Base-by-base conservation (phyloP, 2,888 invertebrate species). In the Dasysyrphus tricinctus region DNA sequence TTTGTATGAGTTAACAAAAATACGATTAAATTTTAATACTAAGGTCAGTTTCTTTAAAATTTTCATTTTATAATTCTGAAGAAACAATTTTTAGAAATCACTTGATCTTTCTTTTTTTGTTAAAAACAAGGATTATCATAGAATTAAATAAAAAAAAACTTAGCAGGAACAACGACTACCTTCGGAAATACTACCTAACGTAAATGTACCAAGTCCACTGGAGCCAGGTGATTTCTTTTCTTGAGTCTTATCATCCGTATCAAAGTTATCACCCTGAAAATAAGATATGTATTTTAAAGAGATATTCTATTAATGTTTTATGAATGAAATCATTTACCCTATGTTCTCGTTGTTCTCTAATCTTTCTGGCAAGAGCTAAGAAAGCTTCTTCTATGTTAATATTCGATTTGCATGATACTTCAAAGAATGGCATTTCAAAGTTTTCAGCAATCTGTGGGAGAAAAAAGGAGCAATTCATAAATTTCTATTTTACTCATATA, bases 351-450 rank as follows among this genome's bases (percentile, higher is more conserved):
- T 96, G 96, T 93, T 97, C 97, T 81, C 97, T 94, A 93, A 97
- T 97, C 93, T 95, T 95, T 91, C 97, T 94, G 87, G 97, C 97
- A 91, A 97, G 93, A 61, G 96, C 95, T 88, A 97, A 92, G 92
- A 97, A 97, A 69, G 96, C 95, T 91, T 96, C 96, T 91, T 97
- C 97, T 90, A 97, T 97, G 90, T 97, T 97, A 82, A 97, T 95
- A 91, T 97, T 96, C 89, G 95, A 96, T 93, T 97, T 97, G 93
- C 97, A 97, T 12, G 97, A 97, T 14, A 97, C 97, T 93, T 97
- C 97, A 91, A 96, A 97, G 91, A 97, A 97, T 42, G 97, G 97
- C 95, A 97, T 96, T 89, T 97, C 97, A 90, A 97, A 97, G 91
- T 96, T 96, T 90, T 97, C 97, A 0, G 97, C 97, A 93, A 97